Evolutionary conservation across 2,113 vertebrate genomes (phyloP).

Genomic region (Platysteira castanea): DNA sequence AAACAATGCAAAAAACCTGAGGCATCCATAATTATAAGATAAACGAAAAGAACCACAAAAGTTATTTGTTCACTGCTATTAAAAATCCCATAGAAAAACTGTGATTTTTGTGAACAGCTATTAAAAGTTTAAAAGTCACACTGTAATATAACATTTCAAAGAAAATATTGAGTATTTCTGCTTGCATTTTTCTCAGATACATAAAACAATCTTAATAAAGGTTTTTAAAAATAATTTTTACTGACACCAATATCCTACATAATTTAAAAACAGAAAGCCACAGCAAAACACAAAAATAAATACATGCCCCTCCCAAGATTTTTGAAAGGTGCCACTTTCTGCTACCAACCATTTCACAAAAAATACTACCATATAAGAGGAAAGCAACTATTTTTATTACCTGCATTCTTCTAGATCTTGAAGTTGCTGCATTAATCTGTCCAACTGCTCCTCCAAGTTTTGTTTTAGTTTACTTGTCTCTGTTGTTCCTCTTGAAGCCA

Average conservation of each 20-base stretch:
- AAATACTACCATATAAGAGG: not conserved
- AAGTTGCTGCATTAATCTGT: constrained; percentile 95
- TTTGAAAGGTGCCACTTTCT: not conserved
- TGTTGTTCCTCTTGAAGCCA: constrained; percentile 94
- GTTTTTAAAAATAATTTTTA: not conserved
- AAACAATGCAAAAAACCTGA: not conserved
- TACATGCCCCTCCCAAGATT: rapidly evolving
- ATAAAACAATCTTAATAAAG: not conserved
- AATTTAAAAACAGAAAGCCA: not conserved
- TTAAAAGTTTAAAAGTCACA: not conserved
- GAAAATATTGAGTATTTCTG: not conserved
- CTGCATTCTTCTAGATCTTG: constrained; percentile 97
- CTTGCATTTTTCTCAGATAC: not conserved
- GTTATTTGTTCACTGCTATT: not conserved
- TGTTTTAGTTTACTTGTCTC: constrained; percentile 93
- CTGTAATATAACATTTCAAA: not conserved
- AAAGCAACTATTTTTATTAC: constrained; percentile 58
- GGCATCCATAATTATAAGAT: not conserved
- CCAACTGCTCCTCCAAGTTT: constrained; percentile 96
- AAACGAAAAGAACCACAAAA: not conserved
- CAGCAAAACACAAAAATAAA: not conserved
- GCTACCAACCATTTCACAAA: not conserved
- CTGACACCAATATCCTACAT: not conserved
- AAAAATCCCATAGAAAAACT: not conserved
- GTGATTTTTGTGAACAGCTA: not conserved